Percentiles rank a stretch among this genome's conserved stretches.
These are phyloP conservation scores for Euclidia mi DNA, from an alignment of 2,888 invertebrate genomes.

Conservation along the genomic window DNA sequence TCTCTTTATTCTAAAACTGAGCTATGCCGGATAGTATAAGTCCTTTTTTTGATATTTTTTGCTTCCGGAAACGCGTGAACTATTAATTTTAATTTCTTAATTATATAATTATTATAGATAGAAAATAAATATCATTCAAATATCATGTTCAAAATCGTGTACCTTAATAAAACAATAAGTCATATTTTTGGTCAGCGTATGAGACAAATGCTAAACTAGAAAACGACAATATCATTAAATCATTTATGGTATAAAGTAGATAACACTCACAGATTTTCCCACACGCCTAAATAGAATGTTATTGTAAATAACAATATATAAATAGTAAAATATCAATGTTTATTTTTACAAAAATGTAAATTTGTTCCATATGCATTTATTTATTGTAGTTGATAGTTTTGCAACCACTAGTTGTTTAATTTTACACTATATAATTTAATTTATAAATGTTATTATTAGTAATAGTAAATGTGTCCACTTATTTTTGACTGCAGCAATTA, in stretches of 20 bases:
- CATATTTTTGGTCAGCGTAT: conserved; percentile 29
- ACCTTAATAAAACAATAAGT: conserved; percentile 36
- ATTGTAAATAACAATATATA: conserved; percentile 41
- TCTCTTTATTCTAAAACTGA: conserved; percentile 82
- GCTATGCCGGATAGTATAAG: conserved; percentile 84
- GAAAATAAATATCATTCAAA: conserved; percentile 45
- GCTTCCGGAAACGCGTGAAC: conserved; percentile 70
- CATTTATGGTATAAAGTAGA: conserved; percentile 32
- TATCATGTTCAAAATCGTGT: conserved; percentile 50
- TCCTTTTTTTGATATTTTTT: conserved; percentile 63
- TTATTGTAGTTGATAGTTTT: conserved; percentile 1
- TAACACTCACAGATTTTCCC: conserved; percentile 23
- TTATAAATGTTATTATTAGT: conserved; percentile 1
- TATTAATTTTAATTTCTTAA: conserved; percentile 42
- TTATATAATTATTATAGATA: conserved; percentile 49
- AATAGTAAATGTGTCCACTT: background rate
- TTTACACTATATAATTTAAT: background rate
- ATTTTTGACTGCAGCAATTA: conserved; percentile 19
- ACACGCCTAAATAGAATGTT: conserved; percentile 43
- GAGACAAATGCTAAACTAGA: conserved; percentile 8
- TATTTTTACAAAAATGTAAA: conserved; percentile 12
- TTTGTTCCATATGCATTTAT: conserved; percentile 10
- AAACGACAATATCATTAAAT: conserved; percentile 28
- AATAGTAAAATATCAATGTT: conserved; percentile 1
- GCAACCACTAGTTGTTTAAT: too few relatives aligned